These are phyloP conservation scores for Zaprionus africanus DNA, from an alignment of 1,140 invertebrate species.

Conservation along the genomic window DNA sequence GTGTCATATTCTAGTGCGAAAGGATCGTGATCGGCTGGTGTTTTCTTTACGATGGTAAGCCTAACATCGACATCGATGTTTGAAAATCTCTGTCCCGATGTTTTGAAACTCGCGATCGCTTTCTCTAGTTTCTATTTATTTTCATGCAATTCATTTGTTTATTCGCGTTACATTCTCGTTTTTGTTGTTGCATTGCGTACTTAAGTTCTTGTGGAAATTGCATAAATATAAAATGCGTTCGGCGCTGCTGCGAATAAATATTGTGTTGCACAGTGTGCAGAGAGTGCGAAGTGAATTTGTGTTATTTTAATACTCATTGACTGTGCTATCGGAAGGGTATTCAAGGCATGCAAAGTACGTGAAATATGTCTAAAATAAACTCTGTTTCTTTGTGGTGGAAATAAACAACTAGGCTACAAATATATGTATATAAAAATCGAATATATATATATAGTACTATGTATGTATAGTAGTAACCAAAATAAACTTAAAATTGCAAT, in stretches of 20 bases:
- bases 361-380: neutral
- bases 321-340: neutral
- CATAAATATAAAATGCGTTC: constrained; percentile 31
- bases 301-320: neutral
- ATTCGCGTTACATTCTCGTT: neutral
- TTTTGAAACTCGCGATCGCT: no score
- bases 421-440: neutral
- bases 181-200: neutral
- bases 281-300: neutral
- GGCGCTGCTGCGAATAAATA: neutral
- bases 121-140: no score
- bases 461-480: neutral
- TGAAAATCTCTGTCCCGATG: no score
- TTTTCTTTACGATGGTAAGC: no score
- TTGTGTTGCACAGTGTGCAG: neutral
- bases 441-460: no score
- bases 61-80: no score
- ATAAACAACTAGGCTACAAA: neutral
- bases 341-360: neutral
- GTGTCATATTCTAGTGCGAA: no score
- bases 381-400: no score
- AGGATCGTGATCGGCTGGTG: no score
- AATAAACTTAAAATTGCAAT: neutral
- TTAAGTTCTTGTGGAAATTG: constrained; percentile 19
- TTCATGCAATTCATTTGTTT: constrained; percentile 13